Percentiles rank a stretch among this genome's conserved stretches.
Evolutionary conservation across 2,113 vertebrate genomes (phyloP).

Genomic region (Rhodinocichla rosea): DNA sequence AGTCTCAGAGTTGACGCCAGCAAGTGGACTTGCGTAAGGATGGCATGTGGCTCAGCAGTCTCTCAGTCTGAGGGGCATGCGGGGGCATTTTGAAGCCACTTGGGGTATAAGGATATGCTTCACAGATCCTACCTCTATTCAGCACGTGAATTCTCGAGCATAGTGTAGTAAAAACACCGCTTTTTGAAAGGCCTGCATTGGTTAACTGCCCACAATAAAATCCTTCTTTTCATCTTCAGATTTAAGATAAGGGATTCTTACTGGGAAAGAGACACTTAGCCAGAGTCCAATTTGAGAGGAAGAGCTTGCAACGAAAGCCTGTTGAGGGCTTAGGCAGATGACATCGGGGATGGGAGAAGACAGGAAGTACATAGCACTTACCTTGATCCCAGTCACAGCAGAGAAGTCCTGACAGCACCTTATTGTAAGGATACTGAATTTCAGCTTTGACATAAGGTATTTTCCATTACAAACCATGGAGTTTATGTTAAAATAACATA

Average conservation of each 20-base stretch:
- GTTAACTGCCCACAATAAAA: not conserved
- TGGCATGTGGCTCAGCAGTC: rapidly evolving
- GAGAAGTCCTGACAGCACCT: not conserved
- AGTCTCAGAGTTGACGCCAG: rapidly evolving
- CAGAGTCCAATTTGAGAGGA: not conserved
- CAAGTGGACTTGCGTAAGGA: rapidly evolving
- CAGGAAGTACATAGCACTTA: not conserved
- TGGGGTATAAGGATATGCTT: not conserved
- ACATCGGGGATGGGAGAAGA: rapidly evolving
- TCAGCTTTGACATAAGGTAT: not conserved
- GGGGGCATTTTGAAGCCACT: not conserved
- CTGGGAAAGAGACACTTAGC: not conserved
- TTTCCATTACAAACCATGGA: not conserved
- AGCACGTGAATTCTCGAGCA: rapidly evolving
- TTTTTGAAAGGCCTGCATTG: not conserved
- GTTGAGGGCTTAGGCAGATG: not conserved
- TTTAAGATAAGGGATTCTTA: not conserved
- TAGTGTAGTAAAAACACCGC: rapidly evolving
- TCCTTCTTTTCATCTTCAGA: not conserved
- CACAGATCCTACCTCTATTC: not conserved
- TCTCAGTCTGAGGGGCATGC: rapidly evolving
- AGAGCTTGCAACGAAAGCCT: not conserved
- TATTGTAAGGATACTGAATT: not conserved
- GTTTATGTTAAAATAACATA: not conserved
- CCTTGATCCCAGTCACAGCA: not conserved